Base-by-base conservation (phyloP, 2,113 vertebrate species). In the Dunckerocampus dactyliophorus region DNA sequence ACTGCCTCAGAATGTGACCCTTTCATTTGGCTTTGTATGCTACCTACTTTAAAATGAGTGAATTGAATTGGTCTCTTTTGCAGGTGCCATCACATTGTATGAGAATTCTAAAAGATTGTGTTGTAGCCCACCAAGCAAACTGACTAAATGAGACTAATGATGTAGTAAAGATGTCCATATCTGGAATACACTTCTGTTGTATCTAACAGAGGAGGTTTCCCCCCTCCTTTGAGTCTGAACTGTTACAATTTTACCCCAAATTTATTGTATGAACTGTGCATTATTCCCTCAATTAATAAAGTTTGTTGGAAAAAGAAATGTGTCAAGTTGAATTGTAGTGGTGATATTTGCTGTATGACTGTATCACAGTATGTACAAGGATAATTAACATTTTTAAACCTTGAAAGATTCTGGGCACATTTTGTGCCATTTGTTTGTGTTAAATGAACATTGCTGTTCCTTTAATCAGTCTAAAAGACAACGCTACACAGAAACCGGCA, bases 201-300 rank as follows among this genome's bases (percentile, higher is more conserved):
- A 74, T 71, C 76, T 83, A 84, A 85, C 71, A 75, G 67, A 52
- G 81, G 81, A 83, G 76, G 67, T 58, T 64, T 63, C 52, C 57
- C 47, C 48, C 67, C 75, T 83, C 81, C 80, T 85, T 69, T 81
- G 75, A 83, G 82, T 87, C 74, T 84, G 81, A 88, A 84, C 83
- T 85, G 81, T 87, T 87, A 84, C 79, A 77, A 49, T 75, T 88
- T 85, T 78, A 64, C 71, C 75, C 78, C 65, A 82, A 85, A 87
- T 80, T 79, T 88, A 87, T 89, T 92, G 89, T 92, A 90, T 89
- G 90, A 85, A 88, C 76, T 90, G 87, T 91, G 85, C 88, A 89
- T 89, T 90, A 88, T 74, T 88, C 87, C 85, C 81, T 89, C 65
- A 87, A 87, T 87, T 88, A 91, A 91, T 92, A 90, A 90, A 90